Percentiles rank a stretch among this genome's conserved stretches.
Evolutionary conservation across 1,140 invertebrate genomes (phyloP).

Genomic region (Ostrea edulis): DNA sequence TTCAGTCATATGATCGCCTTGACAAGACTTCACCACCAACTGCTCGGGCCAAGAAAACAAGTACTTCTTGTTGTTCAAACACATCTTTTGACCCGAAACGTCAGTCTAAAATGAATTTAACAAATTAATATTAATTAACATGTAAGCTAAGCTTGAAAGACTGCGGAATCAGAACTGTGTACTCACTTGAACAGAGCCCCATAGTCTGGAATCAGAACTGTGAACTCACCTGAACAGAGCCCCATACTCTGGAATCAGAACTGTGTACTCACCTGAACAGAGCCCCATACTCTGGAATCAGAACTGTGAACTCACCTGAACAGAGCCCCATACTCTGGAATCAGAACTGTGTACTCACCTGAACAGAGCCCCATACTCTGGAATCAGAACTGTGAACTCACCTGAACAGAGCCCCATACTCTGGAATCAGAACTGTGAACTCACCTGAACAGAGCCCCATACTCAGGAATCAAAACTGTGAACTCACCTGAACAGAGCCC

Average conservation of each 20-base stretch:
- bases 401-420: neutral
- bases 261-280: neutral
- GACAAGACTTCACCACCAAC: neutral
- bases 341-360: too few relatives aligned
- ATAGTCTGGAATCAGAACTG: neutral
- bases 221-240: neutral
- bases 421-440: too few relatives aligned
- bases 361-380: neutral
- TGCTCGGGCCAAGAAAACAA: neutral
- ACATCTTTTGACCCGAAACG: neutral
- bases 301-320: neutral
- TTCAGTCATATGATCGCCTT: neutral
- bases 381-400: too few relatives aligned
- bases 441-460: neutral
- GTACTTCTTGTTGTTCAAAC: neutral
- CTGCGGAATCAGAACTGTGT: too few relatives aligned
- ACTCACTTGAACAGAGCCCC: neutral
- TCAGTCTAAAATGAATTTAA: neutral
- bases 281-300: neutral
- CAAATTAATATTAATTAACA: neutral
- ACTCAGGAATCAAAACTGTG: neutral
- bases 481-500: neutral
- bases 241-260: neutral
- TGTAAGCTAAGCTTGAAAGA: neutral
- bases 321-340: neutral